Evolutionary conservation across 2,888 invertebrate genomes (phyloP), one percentile per base, ranked within the genome.

Genomic region (Danaus chrysippus): DNA sequence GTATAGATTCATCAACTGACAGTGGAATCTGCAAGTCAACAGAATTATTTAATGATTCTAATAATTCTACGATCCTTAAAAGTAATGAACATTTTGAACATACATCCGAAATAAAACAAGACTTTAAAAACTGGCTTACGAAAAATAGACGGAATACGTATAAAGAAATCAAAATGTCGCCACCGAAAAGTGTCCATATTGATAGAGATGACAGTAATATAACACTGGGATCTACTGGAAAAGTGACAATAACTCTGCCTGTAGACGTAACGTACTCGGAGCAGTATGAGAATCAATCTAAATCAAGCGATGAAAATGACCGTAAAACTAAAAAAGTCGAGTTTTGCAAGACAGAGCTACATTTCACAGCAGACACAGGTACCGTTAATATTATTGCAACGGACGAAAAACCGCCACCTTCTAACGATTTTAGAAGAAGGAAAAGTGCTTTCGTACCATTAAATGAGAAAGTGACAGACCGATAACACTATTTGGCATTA

Each of bases 261-360:
- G 70, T 84, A 46, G 84, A 85, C 73, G 23, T 34, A 34, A 72
- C 70, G n/a, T 80, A 81, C 54, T 75, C 76, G 60, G 79, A 79
- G 59, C 72, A 75, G 65, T 70, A 69, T 71, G 83, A 68, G 68
- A 79, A 10, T 2, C 49, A 69, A 67, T 76, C 63, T 65, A 80
- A 76, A 58, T 62, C 53, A 0, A 82, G 76, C 65, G 89, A 89
- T 63, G 87, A 87, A 53, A 72, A 67, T 62, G 90, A 90, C 56
- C 87, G 90, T 71, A 92, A 90, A 77, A 87, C 92, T 1, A 96
- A 96, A 79, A 95, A 93, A 82, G 96, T 97, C 0, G 96, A 95
- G 74, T 97, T 97, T 82, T 96, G 96, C 77, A 96, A 96, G 87
- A 96, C 96, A 0, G 97, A 97, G 86, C 93, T 97, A 34, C 97